Percentiles rank a stretch among this genome's conserved stretches.
Evolutionary conservation across 2,888 invertebrate species (phyloP).

Genomic region (Pardosa pseudoannulata): DNA sequence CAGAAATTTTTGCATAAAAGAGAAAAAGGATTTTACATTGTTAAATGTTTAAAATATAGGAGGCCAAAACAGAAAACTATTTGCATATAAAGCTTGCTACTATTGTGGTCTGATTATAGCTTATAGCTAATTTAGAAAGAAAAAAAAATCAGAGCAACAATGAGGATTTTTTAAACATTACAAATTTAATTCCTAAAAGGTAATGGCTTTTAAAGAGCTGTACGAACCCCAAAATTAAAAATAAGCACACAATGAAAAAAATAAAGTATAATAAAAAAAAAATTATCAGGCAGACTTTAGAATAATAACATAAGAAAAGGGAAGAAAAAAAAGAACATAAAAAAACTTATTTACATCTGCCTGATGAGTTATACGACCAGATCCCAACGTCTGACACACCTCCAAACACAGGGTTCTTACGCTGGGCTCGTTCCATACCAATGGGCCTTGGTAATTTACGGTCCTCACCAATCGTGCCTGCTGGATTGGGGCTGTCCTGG

Average conservation of each 20-base stretch:
- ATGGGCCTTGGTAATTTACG: conserved; percentile 77
- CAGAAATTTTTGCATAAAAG: too few species aligned
- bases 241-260: not conserved
- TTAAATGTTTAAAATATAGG: too few species aligned
- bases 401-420: conserved; percentile 74
- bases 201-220: too few species aligned
- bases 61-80: too few species aligned
- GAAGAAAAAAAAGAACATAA: conserved; percentile 37
- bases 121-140: too few species aligned
- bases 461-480: conserved; percentile 75
- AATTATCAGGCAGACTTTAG: conserved; percentile 53
- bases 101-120: too few species aligned
- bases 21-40: too few species aligned
- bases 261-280: not conserved
- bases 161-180: too few species aligned
- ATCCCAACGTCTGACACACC: conserved; percentile 67
- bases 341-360: conserved; percentile 69
- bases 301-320: conserved; percentile 20
- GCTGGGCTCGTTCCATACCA: conserved; percentile 78
- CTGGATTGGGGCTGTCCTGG: conserved; percentile 49
- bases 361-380: conserved; percentile 70
- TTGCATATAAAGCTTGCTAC: too few species aligned
- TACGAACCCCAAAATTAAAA: conserved; percentile 33
- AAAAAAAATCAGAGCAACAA: too few species aligned
- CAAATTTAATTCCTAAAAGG: too few species aligned